Percentiles rank a stretch among this genome's conserved stretches.
phyloP scores from a whole-genome alignment of 2,113 vertebrate species.

The Aldabrachelys gigantea region DNA sequence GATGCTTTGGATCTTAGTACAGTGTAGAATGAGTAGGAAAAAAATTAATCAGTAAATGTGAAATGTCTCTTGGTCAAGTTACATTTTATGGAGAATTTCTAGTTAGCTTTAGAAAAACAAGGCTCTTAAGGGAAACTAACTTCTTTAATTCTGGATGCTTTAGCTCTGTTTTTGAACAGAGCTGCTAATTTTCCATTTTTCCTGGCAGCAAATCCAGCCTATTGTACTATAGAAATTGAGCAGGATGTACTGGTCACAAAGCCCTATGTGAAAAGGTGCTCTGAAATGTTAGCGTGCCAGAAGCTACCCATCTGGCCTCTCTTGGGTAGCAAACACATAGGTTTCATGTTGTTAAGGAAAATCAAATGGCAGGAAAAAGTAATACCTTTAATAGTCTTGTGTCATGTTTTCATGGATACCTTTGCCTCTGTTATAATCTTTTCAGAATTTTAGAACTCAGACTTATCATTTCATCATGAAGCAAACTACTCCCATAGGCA shows the following conservation, averaged over 20 bases:
- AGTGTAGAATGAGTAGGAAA: accelerated
- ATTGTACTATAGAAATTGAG: slow-evolving; percentile 55
- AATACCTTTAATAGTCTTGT: not conserved
- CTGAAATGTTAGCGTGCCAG: not conserved
- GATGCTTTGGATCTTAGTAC: not conserved
- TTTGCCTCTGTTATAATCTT: not conserved
- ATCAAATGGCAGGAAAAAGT: not conserved
- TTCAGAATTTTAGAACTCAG: not conserved
- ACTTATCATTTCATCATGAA: accelerated
- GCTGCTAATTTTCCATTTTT: slow-evolving; percentile 52
- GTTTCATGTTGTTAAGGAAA: not conserved
- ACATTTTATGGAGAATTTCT: not conserved
- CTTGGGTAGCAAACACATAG: not conserved
- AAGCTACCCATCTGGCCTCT: not conserved
- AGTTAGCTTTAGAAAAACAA: not conserved
- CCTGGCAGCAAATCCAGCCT: slow-evolving; percentile 56
- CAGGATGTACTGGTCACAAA: slow-evolving; percentile 50
- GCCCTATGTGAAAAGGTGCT: not conserved
- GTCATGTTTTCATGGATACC: not conserved
- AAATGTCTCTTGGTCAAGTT: not conserved
- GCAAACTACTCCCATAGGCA: not conserved
- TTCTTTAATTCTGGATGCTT: slow-evolving; percentile 2
- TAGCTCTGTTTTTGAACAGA: slow-evolving; percentile 44
- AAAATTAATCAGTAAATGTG: not conserved
- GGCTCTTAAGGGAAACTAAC: not conserved